Conservation (phyloP, 2,888 invertebrate species). For the Julus scandinavius region DNA sequence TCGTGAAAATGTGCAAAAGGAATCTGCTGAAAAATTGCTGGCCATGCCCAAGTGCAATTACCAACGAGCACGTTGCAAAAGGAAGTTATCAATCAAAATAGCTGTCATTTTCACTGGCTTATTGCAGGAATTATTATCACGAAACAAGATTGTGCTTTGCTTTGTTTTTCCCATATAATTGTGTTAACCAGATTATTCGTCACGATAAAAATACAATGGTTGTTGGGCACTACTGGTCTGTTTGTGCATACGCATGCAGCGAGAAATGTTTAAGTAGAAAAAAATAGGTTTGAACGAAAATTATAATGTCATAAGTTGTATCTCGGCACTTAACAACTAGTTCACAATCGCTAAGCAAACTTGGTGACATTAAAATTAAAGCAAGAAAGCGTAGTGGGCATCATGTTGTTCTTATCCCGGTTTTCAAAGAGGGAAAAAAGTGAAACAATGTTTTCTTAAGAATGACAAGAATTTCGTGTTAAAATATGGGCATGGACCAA, state of each 20-base stretch:
- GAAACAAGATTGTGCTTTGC: not conserved
- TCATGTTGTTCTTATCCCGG: not conserved
- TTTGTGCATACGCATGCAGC: not conserved
- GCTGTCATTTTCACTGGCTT: not conserved
- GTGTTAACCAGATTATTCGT: not conserved
- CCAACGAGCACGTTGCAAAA: not conserved
- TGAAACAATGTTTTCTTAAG: not conserved
- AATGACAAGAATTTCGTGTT: not conserved
- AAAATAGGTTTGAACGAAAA: slow-evolving; percentile 1
- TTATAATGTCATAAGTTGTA: not conserved
- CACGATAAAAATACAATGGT: not conserved
- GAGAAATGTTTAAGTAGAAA: not conserved
- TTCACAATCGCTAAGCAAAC: not conserved
- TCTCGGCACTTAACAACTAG: not conserved
- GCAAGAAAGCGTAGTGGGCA: not conserved
- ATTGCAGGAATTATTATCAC: not conserved
- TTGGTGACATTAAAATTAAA: not conserved
- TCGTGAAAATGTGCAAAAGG: slow-evolving; percentile 1
- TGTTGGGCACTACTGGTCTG: not conserved
- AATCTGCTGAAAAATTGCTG: not conserved
- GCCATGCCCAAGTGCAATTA: not conserved
- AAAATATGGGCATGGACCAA: not conserved
- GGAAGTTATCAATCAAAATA: slow-evolving; percentile 1
- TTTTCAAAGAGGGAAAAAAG: not conserved
- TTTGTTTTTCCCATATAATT: not conserved